A percentile compares a stretch with the other conserved stretches of the same genome.
phyloP scores from a whole-genome alignment of 1,140 invertebrate genomes.

The Phocides pigmalion region DNA sequence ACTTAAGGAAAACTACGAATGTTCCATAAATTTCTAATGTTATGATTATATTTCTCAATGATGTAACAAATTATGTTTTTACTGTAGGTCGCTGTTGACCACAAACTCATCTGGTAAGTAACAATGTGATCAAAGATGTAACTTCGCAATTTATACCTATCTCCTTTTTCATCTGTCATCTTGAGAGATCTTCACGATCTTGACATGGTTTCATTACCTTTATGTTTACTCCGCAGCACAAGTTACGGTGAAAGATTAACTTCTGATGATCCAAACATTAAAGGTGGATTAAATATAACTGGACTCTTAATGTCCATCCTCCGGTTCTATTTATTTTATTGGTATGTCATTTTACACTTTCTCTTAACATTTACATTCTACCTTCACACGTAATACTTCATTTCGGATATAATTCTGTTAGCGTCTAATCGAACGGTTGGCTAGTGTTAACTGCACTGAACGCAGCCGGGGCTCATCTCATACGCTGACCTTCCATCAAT shows the following conservation, averaged over 20 bases:
- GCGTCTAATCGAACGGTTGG: slow-evolving; percentile 33
- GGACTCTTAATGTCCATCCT: slow-evolving; percentile 3
- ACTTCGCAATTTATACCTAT: slow-evolving; percentile 9
- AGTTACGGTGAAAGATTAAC: slow-evolving; percentile 24
- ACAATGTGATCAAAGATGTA: neutral
- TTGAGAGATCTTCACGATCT: slow-evolving; percentile 24
- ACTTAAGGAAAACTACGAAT: neutral
- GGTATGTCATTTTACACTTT: slow-evolving; percentile 3
- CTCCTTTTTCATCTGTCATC: slow-evolving; percentile 19
- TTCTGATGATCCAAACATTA: slow-evolving; percentile 10
- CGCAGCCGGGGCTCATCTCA: slow-evolving; percentile 37
- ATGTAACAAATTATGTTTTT: neutral
- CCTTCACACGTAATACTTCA: slow-evolving; percentile 20
- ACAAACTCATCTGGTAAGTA: slow-evolving; percentile 5
- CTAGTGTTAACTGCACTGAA: slow-evolving; percentile 39
- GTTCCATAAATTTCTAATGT: neutral
- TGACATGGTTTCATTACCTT: slow-evolving; percentile 29
- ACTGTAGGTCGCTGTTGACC: neutral
- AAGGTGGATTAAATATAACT: slow-evolving; percentile 16
- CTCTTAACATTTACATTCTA: slow-evolving; percentile 2
- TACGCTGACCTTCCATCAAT: slow-evolving; percentile 68
- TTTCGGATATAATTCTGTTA: slow-evolving; percentile 41
- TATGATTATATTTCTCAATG: neutral
- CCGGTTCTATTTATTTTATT: slow-evolving; percentile 21
- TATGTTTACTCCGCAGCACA: slow-evolving; percentile 1